Percentiles rank a stretch among this genome's conserved stretches.
These are phyloP conservation scores for Zeuzera pyrina DNA, from an alignment of 2,888 invertebrate genomes.

Conservation along the genomic window DNA sequence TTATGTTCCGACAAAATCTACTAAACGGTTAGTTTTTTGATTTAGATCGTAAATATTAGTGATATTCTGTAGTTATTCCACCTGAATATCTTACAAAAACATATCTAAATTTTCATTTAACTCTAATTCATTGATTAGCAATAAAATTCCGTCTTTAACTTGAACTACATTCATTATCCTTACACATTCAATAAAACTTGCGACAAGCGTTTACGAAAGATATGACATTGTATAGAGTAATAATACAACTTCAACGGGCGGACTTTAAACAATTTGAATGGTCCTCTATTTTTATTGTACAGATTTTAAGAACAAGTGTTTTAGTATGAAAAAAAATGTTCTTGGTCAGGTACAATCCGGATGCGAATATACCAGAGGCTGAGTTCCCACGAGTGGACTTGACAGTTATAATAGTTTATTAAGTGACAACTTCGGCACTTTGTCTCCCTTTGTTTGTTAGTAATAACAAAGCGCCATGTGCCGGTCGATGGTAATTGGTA, in stretches of 20 bases:
- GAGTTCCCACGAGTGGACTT: slow-evolving; percentile 54
- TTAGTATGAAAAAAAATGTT: slow-evolving; percentile 50
- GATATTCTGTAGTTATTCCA: too few species aligned
- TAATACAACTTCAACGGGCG: neutral
- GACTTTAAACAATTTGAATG: neutral
- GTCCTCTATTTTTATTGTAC: too few species aligned
- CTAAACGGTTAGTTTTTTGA: too few species aligned
- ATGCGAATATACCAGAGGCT: slow-evolving; percentile 47
- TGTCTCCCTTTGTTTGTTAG: slow-evolving; percentile 16
- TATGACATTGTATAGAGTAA: neutral
- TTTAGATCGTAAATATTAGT: too few species aligned
- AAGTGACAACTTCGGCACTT: slow-evolving; percentile 52
- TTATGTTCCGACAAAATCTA: too few species aligned
- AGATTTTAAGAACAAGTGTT: slow-evolving; percentile 49
- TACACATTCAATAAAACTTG: too few species aligned
- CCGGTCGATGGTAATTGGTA: too few species aligned
- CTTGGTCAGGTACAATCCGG: slow-evolving; percentile 54
- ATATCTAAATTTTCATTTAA: neutral
- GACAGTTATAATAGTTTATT: slow-evolving; percentile 38
- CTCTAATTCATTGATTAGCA: slow-evolving; percentile 15
- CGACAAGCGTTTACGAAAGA: too few species aligned
- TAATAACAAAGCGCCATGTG: slow-evolving; percentile 58
- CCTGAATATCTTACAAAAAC: neutral
- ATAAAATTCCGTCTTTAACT: slow-evolving; percentile 16
- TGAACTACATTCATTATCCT: too few species aligned